Percentiles rank a stretch among this genome's conserved stretches.
These are phyloP conservation scores for Drosophila neonasuta DNA, from an alignment of 2,888 invertebrate genomes.

Conservation along the genomic window DNA sequence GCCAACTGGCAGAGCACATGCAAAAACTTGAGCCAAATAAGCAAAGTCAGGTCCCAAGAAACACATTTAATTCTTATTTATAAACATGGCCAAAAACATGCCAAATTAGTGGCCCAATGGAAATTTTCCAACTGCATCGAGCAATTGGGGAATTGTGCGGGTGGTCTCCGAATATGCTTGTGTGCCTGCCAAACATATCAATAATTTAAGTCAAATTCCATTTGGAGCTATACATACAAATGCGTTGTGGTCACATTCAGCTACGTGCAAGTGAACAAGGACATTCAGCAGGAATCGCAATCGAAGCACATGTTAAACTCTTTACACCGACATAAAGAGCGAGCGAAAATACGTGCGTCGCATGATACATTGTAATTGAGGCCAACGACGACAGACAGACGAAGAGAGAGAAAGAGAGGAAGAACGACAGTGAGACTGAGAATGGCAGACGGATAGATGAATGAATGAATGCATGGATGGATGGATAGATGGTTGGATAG, in stretches of 20 bases:
- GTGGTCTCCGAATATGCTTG: neutral
- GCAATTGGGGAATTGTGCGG: constrained; percentile 7
- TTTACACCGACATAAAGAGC: constrained; percentile 74
- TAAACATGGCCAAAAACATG: constrained; percentile 29
- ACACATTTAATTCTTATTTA: constrained; percentile 28
- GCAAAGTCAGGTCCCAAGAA: constrained; percentile 9
- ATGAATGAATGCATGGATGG: constrained; percentile 8
- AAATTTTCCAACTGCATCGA: constrained; percentile 7
- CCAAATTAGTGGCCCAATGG: constrained; percentile 27
- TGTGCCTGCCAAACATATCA: constrained; percentile 42
- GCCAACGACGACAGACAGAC: constrained; percentile 31
- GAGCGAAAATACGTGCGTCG: constrained; percentile 66
- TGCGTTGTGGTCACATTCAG: constrained; percentile 50
- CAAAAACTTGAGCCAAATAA: constrained; percentile 26
- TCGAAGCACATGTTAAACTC: constrained; percentile 75
- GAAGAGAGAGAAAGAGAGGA: neutral
- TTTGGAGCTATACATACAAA: constrained; percentile 40
- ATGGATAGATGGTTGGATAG: constrained; percentile 8
- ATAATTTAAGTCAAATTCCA: constrained; percentile 56
- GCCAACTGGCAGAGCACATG: constrained; percentile 54
- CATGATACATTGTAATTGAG: constrained; percentile 73
- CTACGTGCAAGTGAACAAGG: constrained; percentile 32
- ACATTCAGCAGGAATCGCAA: constrained; percentile 17
- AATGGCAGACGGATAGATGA: constrained; percentile 31
- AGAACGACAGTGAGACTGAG: neutral